Conservation (phyloP, 2,113 vertebrate genomes). For the Empidonax alnorum region DNA sequence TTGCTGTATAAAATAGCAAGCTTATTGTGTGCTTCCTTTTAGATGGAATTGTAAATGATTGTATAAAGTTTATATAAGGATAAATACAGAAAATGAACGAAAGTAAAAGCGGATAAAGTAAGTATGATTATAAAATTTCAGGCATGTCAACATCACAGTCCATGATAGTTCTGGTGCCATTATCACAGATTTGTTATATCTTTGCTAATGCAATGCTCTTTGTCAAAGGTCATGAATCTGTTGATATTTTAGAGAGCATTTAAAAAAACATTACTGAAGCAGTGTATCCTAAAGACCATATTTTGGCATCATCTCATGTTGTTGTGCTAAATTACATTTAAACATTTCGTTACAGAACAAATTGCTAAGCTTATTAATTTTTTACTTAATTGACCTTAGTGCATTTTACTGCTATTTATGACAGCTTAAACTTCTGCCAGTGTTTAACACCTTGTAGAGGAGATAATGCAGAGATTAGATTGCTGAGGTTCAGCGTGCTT, state of each 20-base stretch:
- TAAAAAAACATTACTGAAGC: background rate
- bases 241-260: conserved; percentile 18
- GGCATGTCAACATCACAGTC: background rate
- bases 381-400: background rate
- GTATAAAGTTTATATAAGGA: background rate
- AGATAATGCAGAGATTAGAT: background rate
- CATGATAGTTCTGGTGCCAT: background rate
- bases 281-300: background rate
- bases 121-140: background rate
- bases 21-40: background rate
- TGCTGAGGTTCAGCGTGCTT: background rate
- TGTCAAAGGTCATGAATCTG: conserved; percentile 15
- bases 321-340: background rate
- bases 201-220: background rate
- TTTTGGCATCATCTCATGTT: background rate
- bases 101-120: background rate
- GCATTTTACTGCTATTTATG: background rate
- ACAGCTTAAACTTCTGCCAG: background rate
- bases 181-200: background rate
- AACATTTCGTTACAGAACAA: background rate
- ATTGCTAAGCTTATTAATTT: background rate
- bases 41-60: background rate
- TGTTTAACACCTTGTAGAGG: background rate
- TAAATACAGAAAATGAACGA: background rate
- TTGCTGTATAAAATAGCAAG: background rate